These are phyloP conservation scores for Petrophora chlorosata DNA, from an alignment of 2,888 invertebrate genomes.

Conservation along the genomic window DNA sequence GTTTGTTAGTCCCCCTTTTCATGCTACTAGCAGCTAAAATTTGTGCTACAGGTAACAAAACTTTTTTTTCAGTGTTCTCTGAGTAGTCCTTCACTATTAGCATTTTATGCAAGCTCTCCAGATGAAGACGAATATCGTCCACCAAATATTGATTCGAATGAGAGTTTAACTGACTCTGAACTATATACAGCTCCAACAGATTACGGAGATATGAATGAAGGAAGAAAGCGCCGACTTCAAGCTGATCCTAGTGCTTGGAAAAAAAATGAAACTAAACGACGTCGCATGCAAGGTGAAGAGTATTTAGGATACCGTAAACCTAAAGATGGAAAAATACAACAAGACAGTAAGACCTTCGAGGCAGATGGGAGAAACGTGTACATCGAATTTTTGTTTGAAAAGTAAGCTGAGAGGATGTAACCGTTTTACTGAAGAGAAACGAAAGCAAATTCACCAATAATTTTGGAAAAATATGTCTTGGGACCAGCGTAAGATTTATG, in stretches of 20 bases:
- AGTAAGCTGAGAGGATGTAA: slow-evolving; percentile 1
- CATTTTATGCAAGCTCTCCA: too few species aligned
- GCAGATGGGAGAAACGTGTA: slow-evolving; percentile 6
- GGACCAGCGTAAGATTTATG: slow-evolving; percentile 1
- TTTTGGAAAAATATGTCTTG: slow-evolving; percentile 1
- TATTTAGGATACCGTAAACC: slow-evolving; percentile 33
- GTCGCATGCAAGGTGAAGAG: slow-evolving; percentile 30
- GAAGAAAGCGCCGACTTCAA: slow-evolving; percentile 28
- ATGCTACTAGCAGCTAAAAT: too few species aligned
- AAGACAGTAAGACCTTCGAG: slow-evolving; percentile 19
- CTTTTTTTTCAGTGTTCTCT: too few species aligned
- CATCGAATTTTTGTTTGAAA: background rate
- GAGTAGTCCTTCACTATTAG: too few species aligned
- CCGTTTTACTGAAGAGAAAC: background rate
- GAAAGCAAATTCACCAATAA: background rate
- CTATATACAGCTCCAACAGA: too few species aligned
- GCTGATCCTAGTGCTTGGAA: slow-evolving; percentile 26
- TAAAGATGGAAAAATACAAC: slow-evolving; percentile 14
- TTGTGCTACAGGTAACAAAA: too few species aligned
- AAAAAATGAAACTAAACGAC: slow-evolving; percentile 25
- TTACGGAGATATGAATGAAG: too few species aligned
- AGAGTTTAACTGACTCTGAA: too few species aligned
- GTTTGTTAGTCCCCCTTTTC: too few species aligned
- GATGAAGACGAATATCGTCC: too few species aligned
- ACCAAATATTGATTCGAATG: too few species aligned